A percentile compares a stretch with the other conserved stretches of the same genome.
phyloP scores from a whole-genome alignment of 2,888 invertebrate species.

The Dicyrtoma fusca region DNA sequence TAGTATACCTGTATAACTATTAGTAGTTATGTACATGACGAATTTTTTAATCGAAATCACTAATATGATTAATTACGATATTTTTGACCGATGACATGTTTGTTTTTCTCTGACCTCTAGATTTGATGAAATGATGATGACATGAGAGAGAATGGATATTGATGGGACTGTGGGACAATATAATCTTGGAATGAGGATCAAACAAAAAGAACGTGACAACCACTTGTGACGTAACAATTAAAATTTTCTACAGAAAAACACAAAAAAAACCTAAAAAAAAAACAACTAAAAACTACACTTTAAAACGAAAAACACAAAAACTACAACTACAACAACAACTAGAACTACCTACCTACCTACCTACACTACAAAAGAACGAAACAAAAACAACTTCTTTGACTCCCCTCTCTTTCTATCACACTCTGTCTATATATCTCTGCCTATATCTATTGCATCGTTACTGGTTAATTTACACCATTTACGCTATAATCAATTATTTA shows the following conservation, averaged over 20 bases:
- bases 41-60: too few species aligned
- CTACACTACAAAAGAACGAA: too few species aligned
- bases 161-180: constrained; percentile 24
- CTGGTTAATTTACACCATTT: too few species aligned
- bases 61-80: neutral
- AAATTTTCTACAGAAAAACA: constrained; percentile 1
- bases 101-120: constrained; percentile 32
- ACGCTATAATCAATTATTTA: too few species aligned
- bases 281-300: neutral
- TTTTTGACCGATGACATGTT: constrained; percentile 25
- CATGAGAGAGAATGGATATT: constrained; percentile 19
- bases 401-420: too few species aligned
- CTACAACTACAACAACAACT: too few species aligned
- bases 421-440: too few species aligned
- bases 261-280: constrained; percentile 7
- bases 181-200: constrained; percentile 30
- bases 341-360: neutral
- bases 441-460: too few species aligned
- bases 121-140: neutral
- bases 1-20: too few species aligned
- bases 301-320: neutral
- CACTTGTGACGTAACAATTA: constrained; percentile 17
- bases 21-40: neutral
- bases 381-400: too few species aligned
- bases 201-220: constrained; percentile 17